Conservation (phyloP, 23 tunicate genomes). For the Halocynthia roretzi region DNA sequence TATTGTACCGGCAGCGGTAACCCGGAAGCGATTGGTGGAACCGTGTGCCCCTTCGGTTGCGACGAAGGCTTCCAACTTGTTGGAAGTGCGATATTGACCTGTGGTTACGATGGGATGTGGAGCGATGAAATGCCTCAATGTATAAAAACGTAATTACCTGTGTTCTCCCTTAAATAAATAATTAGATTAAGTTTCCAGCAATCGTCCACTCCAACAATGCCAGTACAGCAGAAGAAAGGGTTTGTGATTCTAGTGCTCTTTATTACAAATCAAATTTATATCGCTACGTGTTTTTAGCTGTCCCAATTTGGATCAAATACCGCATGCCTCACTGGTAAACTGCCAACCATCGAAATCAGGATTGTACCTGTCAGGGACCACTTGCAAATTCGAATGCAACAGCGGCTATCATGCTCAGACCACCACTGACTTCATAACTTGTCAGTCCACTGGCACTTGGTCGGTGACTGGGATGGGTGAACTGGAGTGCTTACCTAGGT, state of each 20-base stretch:
- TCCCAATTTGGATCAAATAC: neutral
- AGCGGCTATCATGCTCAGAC: slow-evolving; percentile 11
- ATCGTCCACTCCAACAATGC: too few relatives aligned
- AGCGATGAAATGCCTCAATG: slow-evolving; percentile 21
- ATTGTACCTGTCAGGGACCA: neutral
- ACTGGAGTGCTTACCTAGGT: neutral
- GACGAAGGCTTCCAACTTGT: slow-evolving; percentile 7
- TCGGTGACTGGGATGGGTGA: neutral
- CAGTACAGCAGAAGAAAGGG: too few relatives aligned
- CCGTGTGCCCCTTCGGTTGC: slow-evolving; percentile 26
- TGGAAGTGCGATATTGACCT: slow-evolving; percentile 14
- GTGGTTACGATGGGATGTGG: slow-evolving; percentile 28
- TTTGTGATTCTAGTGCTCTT: too few relatives aligned
- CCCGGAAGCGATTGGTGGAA: neutral
- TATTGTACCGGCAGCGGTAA: slow-evolving; percentile 4
- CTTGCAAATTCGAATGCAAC: slow-evolving; percentile 28
- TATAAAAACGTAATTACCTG: slow-evolving; percentile 8
- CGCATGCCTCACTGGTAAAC: neutral
- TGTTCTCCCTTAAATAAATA: neutral
- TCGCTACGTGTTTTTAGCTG: neutral
- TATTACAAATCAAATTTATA: neutral
- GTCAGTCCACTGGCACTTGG: slow-evolving; percentile 16
- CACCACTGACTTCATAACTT: neutral
- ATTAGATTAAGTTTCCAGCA: neutral
- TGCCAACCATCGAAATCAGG: neutral